phyloP scores from a whole-genome alignment of 2,797 vertebrate species.

The Rhincodon typus region DNA sequence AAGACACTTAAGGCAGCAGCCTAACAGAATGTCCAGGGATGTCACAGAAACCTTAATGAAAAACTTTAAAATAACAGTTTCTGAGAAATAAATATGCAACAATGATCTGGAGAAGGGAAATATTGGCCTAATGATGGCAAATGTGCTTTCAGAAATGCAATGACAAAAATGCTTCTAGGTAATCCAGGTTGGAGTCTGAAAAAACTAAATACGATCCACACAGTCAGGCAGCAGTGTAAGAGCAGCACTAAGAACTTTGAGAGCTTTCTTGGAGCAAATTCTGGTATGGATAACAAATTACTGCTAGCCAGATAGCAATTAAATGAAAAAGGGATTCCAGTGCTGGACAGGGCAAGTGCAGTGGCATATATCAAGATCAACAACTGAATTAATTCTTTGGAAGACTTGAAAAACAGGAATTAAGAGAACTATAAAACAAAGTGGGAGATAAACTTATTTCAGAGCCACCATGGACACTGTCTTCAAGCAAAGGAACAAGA shows the following conservation, averaged over 20 bases:
- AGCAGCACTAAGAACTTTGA: background rate
- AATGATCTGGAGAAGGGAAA: background rate
- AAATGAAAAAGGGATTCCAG: background rate
- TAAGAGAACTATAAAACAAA: background rate
- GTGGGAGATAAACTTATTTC: background rate
- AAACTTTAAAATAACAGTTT: background rate
- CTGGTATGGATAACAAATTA: background rate
- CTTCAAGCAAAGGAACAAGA: background rate
- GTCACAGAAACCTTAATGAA: background rate
- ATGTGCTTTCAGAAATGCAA: background rate
- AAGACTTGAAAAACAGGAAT: background rate
- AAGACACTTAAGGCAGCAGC: background rate
- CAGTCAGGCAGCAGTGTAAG: background rate
- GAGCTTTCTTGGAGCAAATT: background rate
- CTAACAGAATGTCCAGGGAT: background rate
- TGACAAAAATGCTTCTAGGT: background rate
- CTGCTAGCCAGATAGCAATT: background rate
- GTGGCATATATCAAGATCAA: background rate
- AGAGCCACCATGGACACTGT: background rate
- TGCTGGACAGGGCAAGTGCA: background rate
- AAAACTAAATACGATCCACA: background rate
- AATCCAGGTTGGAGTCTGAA: background rate
- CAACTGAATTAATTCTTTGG: background rate
- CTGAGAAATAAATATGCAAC: background rate
- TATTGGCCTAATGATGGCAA: background rate